Base-by-base conservation (phyloP, 2,113 vertebrate species). In the Dicaeum eximium region DNA sequence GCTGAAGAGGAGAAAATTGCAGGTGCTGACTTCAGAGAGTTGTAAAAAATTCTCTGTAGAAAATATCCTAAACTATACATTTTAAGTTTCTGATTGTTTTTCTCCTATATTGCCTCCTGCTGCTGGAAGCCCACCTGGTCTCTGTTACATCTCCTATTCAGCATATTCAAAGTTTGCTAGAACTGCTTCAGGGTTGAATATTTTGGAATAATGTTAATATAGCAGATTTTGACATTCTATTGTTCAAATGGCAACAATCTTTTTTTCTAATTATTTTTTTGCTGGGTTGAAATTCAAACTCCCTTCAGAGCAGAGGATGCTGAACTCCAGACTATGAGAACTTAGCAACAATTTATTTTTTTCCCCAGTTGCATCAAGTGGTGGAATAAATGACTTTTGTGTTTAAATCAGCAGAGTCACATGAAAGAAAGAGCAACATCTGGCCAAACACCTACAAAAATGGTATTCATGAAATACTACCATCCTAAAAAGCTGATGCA, bases 1-100 rank as follows among this genome's bases (percentile, higher is more conserved):
- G 94, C 85, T 96, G 94, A 97, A 93, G 51, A 90, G 28, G 47
- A 80, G 45, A 93, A 97, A 96, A 93, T 64, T 80, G 60, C 95
- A 97, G 88, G 79, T 97, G 93, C 88, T 95, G 91, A 92, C 92
- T 93, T 93, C 51, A 88, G 81, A 93, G 74, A 78, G 56, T 33
- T 96, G 33, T 86, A 86, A 83, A 94, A 91, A 93, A 80, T 20
- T 57, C 90, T 91, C 70, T 72, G 40, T 73, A 87, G 71, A 92
- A 95, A 93, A 90, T 87, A 93, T 79, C 53, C 33, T 80, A 88
- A 94, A 95, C 23, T 56, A 65, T 74, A 86, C 33, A 50, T 91
- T 95, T 84, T 79, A 60, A 37, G 19, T 89, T 92, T 89, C 65
- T 83, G 35, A 79, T 80, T 93, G 58, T 94, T 91, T 93, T 82